Evolutionary conservation across 37 sponge, comb jelly and placozoan genomes (phyloP).

Genomic region (Halichondria panicea): DNA sequence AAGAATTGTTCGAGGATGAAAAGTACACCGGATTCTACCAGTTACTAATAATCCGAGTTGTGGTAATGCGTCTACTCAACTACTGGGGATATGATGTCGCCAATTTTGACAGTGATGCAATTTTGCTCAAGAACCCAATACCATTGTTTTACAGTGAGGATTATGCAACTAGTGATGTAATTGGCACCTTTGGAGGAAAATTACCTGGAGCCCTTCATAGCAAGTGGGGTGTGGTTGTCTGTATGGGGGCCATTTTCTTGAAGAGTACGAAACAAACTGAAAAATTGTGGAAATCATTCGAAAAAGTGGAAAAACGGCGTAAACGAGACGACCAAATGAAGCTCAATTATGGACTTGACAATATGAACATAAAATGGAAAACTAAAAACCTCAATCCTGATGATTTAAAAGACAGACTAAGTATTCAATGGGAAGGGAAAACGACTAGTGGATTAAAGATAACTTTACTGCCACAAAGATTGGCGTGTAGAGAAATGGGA

Average conservation of each 20-base stretch:
- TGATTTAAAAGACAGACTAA: too few relatives aligned
- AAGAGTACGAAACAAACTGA: too few relatives aligned
- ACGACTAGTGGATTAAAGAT: slow-evolving; percentile 1
- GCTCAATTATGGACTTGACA: neutral
- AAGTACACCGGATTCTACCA: neutral
- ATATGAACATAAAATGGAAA: neutral
- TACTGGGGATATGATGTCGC: slow-evolving; percentile 22
- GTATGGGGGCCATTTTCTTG: slow-evolving; percentile 24
- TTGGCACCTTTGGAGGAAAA: slow-evolving; percentile 14
- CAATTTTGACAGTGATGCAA: slow-evolving; percentile 23
- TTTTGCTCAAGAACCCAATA: slow-evolving; percentile 15
- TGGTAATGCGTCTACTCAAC: slow-evolving; percentile 20
- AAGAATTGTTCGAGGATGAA: neutral
- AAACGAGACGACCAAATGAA: slow-evolving; percentile 16
- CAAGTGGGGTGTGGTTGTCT: slow-evolving; percentile 25
- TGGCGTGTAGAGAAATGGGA: neutral
- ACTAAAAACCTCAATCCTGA: too few relatives aligned
- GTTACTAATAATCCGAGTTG: slow-evolving; percentile 2
- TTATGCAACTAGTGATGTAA: slow-evolving; percentile 14
- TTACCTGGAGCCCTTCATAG: neutral
- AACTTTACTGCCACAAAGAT: neutral
- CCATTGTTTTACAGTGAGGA: neutral
- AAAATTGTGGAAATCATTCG: too few relatives aligned
- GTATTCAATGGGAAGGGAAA: too few relatives aligned
- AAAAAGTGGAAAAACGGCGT: too few relatives aligned